Evolutionary conservation across 2,113 vertebrate genomes (phyloP).

Genomic region (Amia ocellicauda): DNA sequence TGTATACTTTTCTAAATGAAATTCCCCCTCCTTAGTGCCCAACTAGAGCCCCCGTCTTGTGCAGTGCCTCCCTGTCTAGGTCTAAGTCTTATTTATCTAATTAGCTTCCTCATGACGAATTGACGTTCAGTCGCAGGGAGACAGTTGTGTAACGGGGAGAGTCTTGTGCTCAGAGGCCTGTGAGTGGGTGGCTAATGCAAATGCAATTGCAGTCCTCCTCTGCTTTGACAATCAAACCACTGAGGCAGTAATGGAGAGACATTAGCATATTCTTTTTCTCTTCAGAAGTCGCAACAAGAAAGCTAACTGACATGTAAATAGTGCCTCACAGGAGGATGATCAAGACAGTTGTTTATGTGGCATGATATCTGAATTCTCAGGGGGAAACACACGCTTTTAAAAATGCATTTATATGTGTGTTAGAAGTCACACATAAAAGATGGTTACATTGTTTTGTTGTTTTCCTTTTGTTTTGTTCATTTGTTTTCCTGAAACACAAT

Average conservation of each 20-base stretch:
- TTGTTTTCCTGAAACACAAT: too few species aligned
- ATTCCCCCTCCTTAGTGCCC: neutral
- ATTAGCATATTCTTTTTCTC: neutral
- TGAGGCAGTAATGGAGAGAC: neutral
- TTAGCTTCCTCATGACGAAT: neutral
- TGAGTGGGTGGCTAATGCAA: constrained; percentile 3
- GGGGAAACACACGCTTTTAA: neutral
- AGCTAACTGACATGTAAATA: constrained; percentile 6
- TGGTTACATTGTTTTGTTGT: too few species aligned
- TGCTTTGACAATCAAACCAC: neutral
- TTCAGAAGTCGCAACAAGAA: neutral
- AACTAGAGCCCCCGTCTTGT: neutral
- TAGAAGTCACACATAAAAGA: too few species aligned
- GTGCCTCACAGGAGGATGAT: neutral
- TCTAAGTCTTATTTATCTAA: constrained; percentile 1
- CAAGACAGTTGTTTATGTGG: neutral
- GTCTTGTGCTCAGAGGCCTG: neutral
- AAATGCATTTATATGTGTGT: too few species aligned
- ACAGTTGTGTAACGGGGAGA: neutral
- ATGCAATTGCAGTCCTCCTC: neutral
- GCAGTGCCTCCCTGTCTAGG: neutral
- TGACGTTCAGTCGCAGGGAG: neutral
- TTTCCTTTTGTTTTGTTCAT: too few species aligned
- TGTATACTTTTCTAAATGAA: neutral
- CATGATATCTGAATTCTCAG: neutral